These are phyloP conservation scores for Poecile montanus DNA, from an alignment of 2,797 vertebrate species.

Conservation along the genomic window DNA sequence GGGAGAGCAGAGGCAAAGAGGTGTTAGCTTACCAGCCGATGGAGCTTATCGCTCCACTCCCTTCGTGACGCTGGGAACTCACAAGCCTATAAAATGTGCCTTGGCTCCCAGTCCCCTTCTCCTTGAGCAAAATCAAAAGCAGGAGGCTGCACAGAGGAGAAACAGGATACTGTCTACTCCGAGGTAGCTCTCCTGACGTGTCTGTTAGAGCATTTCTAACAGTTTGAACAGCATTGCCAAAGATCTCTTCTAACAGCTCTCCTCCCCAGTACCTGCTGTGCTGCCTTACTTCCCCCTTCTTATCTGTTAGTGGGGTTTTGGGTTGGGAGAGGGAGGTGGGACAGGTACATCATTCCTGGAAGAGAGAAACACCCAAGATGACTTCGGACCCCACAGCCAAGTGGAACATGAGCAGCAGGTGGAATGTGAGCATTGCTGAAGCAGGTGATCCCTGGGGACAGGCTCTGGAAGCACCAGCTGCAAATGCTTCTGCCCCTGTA, in stretches of 20 bases:
- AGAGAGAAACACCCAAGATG: slow-evolving; percentile 12
- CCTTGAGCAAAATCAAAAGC: slow-evolving; percentile 17
- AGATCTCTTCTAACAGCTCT: not conserved
- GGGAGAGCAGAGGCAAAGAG: slow-evolving; percentile 22
- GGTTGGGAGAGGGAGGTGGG: not conserved
- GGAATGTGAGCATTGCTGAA: slow-evolving; percentile 23
- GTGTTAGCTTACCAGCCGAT: slow-evolving; percentile 33
- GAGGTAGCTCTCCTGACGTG: not conserved
- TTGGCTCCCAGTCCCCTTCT: not conserved
- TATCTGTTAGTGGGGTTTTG: not conserved
- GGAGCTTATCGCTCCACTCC: not conserved
- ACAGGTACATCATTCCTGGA: not conserved
- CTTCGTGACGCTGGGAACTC: slow-evolving; percentile 29
- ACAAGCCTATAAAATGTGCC: slow-evolving; percentile 60
- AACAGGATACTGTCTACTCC: not conserved
- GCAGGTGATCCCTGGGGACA: not conserved
- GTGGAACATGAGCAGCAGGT: slow-evolving; percentile 1
- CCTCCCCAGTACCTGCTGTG: not conserved
- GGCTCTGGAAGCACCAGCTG: not conserved
- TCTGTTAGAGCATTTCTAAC: not conserved
- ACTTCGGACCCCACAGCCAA: slow-evolving; percentile 2
- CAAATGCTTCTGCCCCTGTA: not conserved
- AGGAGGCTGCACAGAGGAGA: not conserved
- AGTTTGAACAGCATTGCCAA: not conserved
- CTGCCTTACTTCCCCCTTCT: not conserved